Evolutionary conservation across 2,888 invertebrate species (phyloP), one percentile per base, ranked within the genome.

Genomic region (Chymomyza caudatula): DNA sequence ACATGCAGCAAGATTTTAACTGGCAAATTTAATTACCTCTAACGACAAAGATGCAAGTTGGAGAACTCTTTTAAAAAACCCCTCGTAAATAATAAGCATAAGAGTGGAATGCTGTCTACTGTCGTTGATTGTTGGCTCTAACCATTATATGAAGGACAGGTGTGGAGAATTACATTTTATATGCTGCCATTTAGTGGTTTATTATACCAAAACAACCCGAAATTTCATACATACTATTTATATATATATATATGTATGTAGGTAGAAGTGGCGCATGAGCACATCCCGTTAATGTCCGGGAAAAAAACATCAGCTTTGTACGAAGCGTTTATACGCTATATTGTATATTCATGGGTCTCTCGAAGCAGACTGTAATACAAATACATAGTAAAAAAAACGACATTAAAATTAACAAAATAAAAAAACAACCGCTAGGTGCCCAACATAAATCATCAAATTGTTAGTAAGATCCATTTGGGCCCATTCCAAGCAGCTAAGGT

Each of bases 121-220:
- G 69, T 63, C 60, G 62, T 66, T 42, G 63, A 71, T 69, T 66
- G 61, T 74, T 77, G 82, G 69, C 60, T 56, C 73, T 77, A 67
- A 19, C 19, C 2, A 47, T 17, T 47, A 69, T 51, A 51, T 78
- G 67, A 69, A 72, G 76, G 86, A 87, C 87, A 87, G 87, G 88
- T 87, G 87, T 85, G 87, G 87, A 88, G 87, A 88, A 87, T 88
- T 81, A 78, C 80, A 77, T 87, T 87, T 87, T 88, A 84, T 86
- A 84, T 74, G 85, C 77, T 86, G 76, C 75, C 78, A 79, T 86
- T 87, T 87, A 86, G 86, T 82, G 86, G 85, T 80, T 88, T 87
- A 83, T 87, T 84, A 84, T 84, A 86, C 85, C 86, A 85, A 81
- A 83, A 78, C 73, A 78, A 78, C 74, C 85, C 71, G 77, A 73